Evolutionary conservation across 2,797 vertebrate genomes (phyloP).

Genomic region (Sarcoramphus papa): DNA sequence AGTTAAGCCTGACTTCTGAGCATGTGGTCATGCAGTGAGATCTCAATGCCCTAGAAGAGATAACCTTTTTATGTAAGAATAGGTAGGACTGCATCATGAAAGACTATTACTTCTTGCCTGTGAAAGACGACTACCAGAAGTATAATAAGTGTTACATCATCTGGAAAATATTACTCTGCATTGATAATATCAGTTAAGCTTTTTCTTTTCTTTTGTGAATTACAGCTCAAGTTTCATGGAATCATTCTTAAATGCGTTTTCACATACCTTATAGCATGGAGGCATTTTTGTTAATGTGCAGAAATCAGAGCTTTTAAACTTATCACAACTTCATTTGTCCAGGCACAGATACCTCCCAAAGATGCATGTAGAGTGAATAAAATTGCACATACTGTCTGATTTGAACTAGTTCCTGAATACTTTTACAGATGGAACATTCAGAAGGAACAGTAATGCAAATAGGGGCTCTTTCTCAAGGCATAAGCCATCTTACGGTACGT

Average conservation of each 20-base stretch:
- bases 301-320: neutral
- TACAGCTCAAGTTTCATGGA: neutral
- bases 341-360: neutral
- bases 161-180: neutral
- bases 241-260: neutral
- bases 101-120: neutral
- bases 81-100: neutral
- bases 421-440: slow-evolving; percentile 87
- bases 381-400: slow-evolving; percentile 5
- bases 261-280: neutral
- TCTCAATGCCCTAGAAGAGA: neutral
- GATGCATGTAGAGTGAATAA: slow-evolving; percentile 19
- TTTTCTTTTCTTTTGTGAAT: neutral
- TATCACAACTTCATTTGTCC: neutral
- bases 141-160: neutral
- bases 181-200: neutral
- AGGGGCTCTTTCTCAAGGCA: slow-evolving; percentile 90
- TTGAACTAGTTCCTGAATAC: slow-evolving; percentile 62
- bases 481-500: slow-evolving; percentile 91
- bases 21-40: neutral
- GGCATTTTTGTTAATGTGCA: neutral
- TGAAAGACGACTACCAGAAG: neutral
- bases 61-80: neutral
- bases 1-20: neutral
- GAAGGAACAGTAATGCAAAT: slow-evolving; percentile 87